Evolutionary conservation across 2,797 vertebrate species (phyloP).

Genomic region (Helostoma temminkii): DNA sequence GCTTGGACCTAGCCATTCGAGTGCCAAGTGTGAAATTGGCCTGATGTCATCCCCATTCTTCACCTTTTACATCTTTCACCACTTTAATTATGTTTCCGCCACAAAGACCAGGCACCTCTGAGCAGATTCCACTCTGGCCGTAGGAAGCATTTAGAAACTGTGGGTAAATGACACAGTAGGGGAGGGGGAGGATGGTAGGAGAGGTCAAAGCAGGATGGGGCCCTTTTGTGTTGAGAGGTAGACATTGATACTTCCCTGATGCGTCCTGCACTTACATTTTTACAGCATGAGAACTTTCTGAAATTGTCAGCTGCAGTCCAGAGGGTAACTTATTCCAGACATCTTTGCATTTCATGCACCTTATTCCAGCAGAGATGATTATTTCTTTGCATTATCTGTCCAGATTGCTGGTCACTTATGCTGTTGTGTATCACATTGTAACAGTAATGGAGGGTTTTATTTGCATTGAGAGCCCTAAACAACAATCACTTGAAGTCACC

Average conservation of each 20-base stretch:
- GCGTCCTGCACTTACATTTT: slow-evolving; percentile 86
- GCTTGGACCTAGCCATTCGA: slow-evolving; percentile 94
- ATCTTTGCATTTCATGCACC: slow-evolving; percentile 17
- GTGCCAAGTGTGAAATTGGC: slow-evolving; percentile 99
- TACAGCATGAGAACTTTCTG: slow-evolving; percentile 54
- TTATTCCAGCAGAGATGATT: background rate
- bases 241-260: slow-evolving; percentile 78
- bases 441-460: slow-evolving; percentile 1
- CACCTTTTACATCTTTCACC: slow-evolving; percentile 96
- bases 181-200: slow-evolving; percentile 87
- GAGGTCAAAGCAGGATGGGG: slow-evolving; percentile 82
- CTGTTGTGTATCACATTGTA: background rate
- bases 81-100: slow-evolving; percentile 99
- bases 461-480: slow-evolving; percentile 6
- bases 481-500: slow-evolving; percentile 8
- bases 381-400: slow-evolving; percentile 5
- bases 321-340: slow-evolving; percentile 25
- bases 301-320: slow-evolving; percentile 20
- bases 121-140: slow-evolving; percentile 96
- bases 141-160: slow-evolving; percentile 94
- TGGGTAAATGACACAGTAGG: slow-evolving; percentile 90
- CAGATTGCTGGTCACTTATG: background rate
- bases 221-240: slow-evolving; percentile 79
- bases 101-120: slow-evolving; percentile 94
- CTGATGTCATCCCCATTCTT: slow-evolving; percentile 99